phyloP scores from a whole-genome alignment of 37 sponge, comb jelly and placozoan genomes.

The Bolinopsis microptera region DNA sequence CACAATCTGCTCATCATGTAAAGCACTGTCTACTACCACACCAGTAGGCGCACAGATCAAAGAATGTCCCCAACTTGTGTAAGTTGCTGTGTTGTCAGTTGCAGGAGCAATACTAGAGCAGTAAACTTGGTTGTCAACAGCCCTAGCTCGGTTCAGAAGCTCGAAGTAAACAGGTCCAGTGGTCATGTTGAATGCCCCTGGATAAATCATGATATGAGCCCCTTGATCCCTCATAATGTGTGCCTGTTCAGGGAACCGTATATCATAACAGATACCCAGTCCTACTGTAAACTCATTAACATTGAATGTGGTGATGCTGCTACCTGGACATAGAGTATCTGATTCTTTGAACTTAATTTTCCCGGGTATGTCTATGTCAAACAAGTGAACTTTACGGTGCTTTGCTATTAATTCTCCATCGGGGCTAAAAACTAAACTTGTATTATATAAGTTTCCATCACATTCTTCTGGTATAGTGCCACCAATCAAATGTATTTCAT shows the following conservation, averaged over 20 bases:
- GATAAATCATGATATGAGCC: slow-evolving; percentile 75
- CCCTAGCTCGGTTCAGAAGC: slow-evolving; percentile 75
- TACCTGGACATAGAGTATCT: slow-evolving; percentile 77
- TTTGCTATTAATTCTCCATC: slow-evolving; percentile 82
- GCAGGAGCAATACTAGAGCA: slow-evolving; percentile 81
- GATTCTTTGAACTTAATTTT: slow-evolving; percentile 88
- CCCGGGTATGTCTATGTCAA: slow-evolving; percentile 98
- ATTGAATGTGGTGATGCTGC: slow-evolving; percentile 70
- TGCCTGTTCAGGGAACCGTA: slow-evolving; percentile 91
- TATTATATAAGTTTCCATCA: slow-evolving; percentile 85
- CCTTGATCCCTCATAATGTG: slow-evolving; percentile 75
- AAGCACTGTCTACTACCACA: slow-evolving; percentile 66
- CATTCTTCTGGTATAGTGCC: slow-evolving; percentile 93
- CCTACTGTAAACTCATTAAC: slow-evolving; percentile 76
- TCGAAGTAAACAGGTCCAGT: slow-evolving; percentile 98
- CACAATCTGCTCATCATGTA: slow-evolving; percentile 41
- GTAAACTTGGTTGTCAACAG: slow-evolving; percentile 81
- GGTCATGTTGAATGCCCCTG: slow-evolving; percentile 95
- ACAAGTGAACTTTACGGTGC: slow-evolving; percentile 93
- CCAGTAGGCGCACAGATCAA: slow-evolving; percentile 74
- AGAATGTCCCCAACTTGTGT: slow-evolving; percentile 85
- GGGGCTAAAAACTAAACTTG: slow-evolving; percentile 81
- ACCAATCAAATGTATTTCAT: slow-evolving; percentile 80
- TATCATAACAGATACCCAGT: slow-evolving; percentile 94
- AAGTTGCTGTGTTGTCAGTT: slow-evolving; percentile 76